phyloP scores from a whole-genome alignment of 2,113 vertebrate species.

The Takifugu bimaculatus region DNA sequence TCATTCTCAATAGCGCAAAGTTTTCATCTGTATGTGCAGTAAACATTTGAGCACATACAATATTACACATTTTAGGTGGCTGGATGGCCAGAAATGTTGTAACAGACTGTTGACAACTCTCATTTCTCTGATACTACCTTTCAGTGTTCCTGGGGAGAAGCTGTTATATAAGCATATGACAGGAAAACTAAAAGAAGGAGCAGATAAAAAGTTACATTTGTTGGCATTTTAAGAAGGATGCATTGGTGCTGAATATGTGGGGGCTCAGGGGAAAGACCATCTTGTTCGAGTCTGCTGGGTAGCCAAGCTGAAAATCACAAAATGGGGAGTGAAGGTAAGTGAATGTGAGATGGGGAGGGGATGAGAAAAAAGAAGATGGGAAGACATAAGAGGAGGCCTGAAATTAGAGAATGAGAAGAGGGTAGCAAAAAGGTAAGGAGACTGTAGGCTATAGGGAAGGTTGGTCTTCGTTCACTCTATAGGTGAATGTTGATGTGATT shows the following conservation, averaged over 20 bases:
- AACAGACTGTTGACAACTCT: too few relatives aligned
- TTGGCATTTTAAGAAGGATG: slow-evolving; percentile 54
- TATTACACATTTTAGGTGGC: slow-evolving; percentile 1
- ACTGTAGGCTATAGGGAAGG: slow-evolving; percentile 40
- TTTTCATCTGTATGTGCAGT: slow-evolving; percentile 34
- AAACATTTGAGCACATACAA: slow-evolving; percentile 11
- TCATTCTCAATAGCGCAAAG: slow-evolving; percentile 34
- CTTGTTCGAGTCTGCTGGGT: slow-evolving; percentile 50
- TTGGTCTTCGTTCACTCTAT: too few relatives aligned
- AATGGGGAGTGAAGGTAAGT: slow-evolving; percentile 68
- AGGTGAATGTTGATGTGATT: too few relatives aligned
- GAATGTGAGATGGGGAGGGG: slow-evolving; percentile 51
- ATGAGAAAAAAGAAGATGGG: slow-evolving; percentile 11
- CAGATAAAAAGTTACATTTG: slow-evolving; percentile 53
- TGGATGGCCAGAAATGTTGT: neutral
- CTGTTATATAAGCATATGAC: neutral
- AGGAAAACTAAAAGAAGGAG: slow-evolving; percentile 38
- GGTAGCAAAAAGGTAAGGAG: slow-evolving; percentile 24
- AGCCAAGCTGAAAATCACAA: slow-evolving; percentile 73
- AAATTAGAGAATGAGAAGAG: slow-evolving; percentile 20
- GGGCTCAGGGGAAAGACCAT: slow-evolving; percentile 37
- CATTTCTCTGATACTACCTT: too few relatives aligned
- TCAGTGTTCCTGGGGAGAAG: too few relatives aligned
- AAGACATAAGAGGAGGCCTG: neutral
- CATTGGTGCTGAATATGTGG: slow-evolving; percentile 32